Conservation (phyloP, 2,888 invertebrate species). For the Cartodere bifasciata region DNA sequence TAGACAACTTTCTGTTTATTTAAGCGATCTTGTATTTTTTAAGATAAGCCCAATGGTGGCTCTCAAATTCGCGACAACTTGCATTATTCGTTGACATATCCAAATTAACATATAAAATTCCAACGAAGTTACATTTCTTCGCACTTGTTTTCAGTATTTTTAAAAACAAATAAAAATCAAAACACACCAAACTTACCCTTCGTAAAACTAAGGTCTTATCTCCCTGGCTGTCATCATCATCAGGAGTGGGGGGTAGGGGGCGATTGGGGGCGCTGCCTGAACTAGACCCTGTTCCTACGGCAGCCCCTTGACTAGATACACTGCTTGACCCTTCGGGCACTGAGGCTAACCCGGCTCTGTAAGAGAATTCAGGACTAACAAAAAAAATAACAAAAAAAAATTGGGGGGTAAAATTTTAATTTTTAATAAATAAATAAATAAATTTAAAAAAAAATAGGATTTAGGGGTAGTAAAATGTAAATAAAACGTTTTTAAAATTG, state of each 20-base stretch:
- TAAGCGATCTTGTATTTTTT: too few relatives aligned
- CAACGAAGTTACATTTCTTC: too few relatives aligned
- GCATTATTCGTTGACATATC: too few relatives aligned
- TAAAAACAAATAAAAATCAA: slow-evolving; percentile 8
- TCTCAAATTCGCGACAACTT: too few relatives aligned
- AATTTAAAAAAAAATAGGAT: too few relatives aligned
- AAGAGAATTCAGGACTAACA: slow-evolving; percentile 72
- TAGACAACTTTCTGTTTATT: too few relatives aligned
- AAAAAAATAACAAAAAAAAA: slow-evolving; percentile 27
- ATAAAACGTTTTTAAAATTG: too few relatives aligned
- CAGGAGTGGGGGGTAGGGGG: slow-evolving; percentile 89
- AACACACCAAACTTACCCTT: slow-evolving; percentile 54
- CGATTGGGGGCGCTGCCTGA: slow-evolving; percentile 75
- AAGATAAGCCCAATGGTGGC: too few relatives aligned
- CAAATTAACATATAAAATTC: too few relatives aligned
- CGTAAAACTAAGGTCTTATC: slow-evolving; percentile 87
- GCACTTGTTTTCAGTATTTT: too few relatives aligned
- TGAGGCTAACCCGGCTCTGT: slow-evolving; percentile 58
- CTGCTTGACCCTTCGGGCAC: slow-evolving; percentile 43
- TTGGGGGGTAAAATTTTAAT: slow-evolving; percentile 1
- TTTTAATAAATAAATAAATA: too few relatives aligned
- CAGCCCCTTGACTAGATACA: slow-evolving; percentile 35
- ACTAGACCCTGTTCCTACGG: slow-evolving; percentile 29
- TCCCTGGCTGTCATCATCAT: slow-evolving; percentile 65
- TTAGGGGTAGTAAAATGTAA: too few relatives aligned